These are phyloP conservation scores for Tinamus major DNA, from an alignment of 2,797 vertebrate genomes.

Conservation along the genomic window DNA sequence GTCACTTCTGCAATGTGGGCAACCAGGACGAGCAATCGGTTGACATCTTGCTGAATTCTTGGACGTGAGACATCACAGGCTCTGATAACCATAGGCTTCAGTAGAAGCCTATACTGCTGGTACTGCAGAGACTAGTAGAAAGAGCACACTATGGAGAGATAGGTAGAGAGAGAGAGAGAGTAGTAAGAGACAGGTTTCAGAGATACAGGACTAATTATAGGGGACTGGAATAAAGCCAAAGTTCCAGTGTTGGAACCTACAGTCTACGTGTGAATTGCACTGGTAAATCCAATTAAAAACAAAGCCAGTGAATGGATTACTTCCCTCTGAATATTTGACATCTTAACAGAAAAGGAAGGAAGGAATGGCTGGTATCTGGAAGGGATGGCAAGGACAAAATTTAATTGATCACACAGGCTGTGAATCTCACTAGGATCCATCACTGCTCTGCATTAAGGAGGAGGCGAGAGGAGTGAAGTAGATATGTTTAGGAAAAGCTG, in stretches of 20 bases:
- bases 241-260: not conserved
- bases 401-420: not conserved
- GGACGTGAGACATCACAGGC: not conserved
- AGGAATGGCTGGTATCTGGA: not conserved
- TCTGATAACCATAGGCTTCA: not conserved
- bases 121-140: not conserved
- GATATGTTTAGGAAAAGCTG: not conserved
- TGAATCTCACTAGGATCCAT: not conserved
- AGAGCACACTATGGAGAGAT: not conserved
- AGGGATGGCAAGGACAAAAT: not conserved
- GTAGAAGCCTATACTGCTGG: not conserved
- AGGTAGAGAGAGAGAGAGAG: not conserved
- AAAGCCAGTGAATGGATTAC: not conserved
- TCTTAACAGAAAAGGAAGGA: not conserved
- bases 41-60: not conserved
- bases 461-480: not conserved
- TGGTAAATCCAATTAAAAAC: not conserved
- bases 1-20: not conserved
- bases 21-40: not conserved
- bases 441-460: not conserved
- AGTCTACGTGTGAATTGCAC: not conserved
- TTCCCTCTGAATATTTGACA: not conserved
- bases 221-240: not conserved
- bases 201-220: not conserved
- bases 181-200: not conserved